A percentile compares a stretch with the other conserved stretches of the same genome.
phyloP scores from a whole-genome alignment of 2,113 vertebrate genomes.

The Capra hircus region DNA sequence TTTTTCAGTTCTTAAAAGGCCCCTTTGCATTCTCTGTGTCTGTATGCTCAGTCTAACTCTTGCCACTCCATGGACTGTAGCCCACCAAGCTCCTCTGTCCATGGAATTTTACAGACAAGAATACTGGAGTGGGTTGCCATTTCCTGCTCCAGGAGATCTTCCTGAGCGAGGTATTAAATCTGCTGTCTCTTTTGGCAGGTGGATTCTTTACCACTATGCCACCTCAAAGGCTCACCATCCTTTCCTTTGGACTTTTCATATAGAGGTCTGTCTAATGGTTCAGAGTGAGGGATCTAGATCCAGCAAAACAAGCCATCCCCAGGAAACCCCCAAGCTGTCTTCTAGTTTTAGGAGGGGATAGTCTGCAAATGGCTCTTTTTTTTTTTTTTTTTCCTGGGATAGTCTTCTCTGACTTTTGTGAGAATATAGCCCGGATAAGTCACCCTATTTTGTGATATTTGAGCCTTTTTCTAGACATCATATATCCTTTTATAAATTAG shows the following conservation, averaged over 20 bases:
- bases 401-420: neutral
- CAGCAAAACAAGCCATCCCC: neutral
- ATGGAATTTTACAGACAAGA: neutral
- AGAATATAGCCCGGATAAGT: neutral
- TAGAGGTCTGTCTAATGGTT: neutral
- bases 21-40: neutral
- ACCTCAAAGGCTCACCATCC: neutral
- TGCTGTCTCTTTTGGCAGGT: neutral
- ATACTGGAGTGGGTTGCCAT: neutral
- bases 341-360: neutral
- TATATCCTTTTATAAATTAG: neutral
- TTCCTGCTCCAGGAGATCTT: neutral
- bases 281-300: neutral
- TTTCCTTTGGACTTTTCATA: neutral
- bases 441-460: neutral
- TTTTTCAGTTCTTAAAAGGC: neutral
- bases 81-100: neutral
- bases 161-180: neutral
- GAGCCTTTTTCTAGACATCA: neutral
- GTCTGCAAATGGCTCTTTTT: neutral
- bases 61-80: neutral
- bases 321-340: neutral
- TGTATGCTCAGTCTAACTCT: neutral
- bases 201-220: neutral
- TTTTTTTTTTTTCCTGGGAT: neutral